Conservation (phyloP, 2,797 vertebrate species). For the Silurus lanzhouensis region DNA sequence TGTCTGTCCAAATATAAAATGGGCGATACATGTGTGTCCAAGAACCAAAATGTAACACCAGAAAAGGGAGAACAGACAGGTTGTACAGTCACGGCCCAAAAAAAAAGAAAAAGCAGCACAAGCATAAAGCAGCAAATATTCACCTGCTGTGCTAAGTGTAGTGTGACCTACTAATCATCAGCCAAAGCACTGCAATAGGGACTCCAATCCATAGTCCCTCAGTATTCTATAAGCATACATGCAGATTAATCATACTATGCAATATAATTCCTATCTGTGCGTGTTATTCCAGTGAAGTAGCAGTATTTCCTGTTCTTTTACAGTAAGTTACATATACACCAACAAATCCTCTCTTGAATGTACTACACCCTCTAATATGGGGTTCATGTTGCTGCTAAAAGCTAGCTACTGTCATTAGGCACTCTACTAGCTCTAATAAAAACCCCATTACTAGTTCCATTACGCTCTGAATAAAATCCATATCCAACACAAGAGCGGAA, state of each 20-base stretch:
- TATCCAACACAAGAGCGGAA: constrained; percentile 47
- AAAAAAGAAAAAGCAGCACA: constrained; percentile 58
- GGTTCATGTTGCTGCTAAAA: constrained; percentile 65
- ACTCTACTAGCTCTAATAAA: constrained; percentile 50
- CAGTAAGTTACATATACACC: neutral
- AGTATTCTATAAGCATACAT: constrained; percentile 8
- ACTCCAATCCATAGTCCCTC: constrained; percentile 14
- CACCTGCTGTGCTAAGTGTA: constrained; percentile 38
- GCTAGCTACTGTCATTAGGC: constrained; percentile 53
- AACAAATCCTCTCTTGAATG: neutral
- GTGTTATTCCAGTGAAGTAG: constrained; percentile 41
- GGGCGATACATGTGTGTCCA: constrained; percentile 38
- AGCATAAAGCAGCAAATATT: constrained; percentile 54
- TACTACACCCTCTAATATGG: neutral
- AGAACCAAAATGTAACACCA: constrained; percentile 34
- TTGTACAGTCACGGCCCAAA: constrained; percentile 45
- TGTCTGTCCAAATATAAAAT: constrained; percentile 62
- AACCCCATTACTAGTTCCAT: constrained; percentile 53
- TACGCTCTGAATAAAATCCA: constrained; percentile 53
- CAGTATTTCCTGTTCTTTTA: constrained; percentile 9
- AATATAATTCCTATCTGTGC: constrained; percentile 12
- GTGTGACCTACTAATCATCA: constrained; percentile 46
- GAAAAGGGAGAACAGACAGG: constrained; percentile 53
- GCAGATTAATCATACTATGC: neutral
- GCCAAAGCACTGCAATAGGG: constrained; percentile 51